Conservation (phyloP, 2,113 vertebrate genomes). For the Anhinga anhinga region DNA sequence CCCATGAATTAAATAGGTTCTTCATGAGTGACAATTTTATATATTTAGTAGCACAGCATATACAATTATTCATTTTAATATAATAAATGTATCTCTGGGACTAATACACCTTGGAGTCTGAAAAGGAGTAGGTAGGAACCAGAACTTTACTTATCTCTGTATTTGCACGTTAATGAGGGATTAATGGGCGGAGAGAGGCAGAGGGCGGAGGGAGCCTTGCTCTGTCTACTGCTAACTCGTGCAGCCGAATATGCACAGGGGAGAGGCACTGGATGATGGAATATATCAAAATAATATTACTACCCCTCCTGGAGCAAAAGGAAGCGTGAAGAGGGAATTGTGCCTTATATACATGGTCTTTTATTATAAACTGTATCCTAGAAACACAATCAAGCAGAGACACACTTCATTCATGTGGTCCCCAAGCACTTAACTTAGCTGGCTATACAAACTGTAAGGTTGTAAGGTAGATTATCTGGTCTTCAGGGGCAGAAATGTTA, state of each 20-base stretch:
- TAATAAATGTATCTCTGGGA: not conserved
- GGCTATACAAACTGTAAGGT: not conserved
- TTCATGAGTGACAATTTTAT: not conserved
- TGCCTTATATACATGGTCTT: not conserved
- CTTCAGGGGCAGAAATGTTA: slow-evolving; percentile 10
- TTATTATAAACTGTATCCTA: not conserved
- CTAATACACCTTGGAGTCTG: not conserved
- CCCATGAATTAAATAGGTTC: not conserved
- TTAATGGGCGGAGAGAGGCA: not conserved
- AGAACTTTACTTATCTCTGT: not conserved
- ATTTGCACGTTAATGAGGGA: not conserved
- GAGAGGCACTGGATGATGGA: not conserved
- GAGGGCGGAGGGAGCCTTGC: not conserved
- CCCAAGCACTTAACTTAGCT: not conserved
- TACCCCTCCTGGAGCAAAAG: not conserved
- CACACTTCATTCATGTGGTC: not conserved
- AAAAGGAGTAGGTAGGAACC: not conserved
- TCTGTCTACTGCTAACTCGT: not conserved
- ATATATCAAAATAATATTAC: not conserved
- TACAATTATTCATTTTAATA: not conserved
- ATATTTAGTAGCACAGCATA: not conserved
- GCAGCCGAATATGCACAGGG: not conserved
- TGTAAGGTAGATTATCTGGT: not conserved
- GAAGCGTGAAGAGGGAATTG: not conserved
- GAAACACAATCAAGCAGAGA: slow-evolving; percentile 9